These are phyloP conservation scores for Clusia tigrina DNA, from an alignment of 2,888 invertebrate species.

Conservation along the genomic window DNA sequence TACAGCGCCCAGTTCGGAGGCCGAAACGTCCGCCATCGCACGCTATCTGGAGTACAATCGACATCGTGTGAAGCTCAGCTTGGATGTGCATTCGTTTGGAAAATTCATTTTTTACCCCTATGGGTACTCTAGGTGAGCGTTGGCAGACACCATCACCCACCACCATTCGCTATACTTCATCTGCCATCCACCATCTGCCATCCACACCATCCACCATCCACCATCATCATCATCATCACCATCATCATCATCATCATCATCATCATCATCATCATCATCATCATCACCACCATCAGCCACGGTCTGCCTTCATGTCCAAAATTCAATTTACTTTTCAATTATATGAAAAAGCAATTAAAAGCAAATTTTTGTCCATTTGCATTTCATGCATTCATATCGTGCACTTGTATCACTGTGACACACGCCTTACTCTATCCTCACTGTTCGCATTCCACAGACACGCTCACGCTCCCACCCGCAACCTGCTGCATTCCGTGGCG, in stretches of 20 bases:
- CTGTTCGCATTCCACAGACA: constrained; percentile 43
- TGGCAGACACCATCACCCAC: neutral
- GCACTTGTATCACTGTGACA: neutral
- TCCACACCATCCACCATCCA: neutral
- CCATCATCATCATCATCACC: neutral
- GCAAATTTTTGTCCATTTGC: constrained; percentile 39
- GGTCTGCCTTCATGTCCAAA: constrained; percentile 16
- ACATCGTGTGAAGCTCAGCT: constrained; percentile 59
- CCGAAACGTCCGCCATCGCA: constrained; percentile 59
- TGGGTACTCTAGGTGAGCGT: constrained; percentile 59
- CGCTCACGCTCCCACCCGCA: constrained; percentile 56
- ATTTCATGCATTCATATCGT: neutral
- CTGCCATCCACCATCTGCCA: constrained; percentile 11
- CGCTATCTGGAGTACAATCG: constrained; percentile 60
- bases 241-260: too few relatives aligned
- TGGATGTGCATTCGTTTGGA: constrained; percentile 64
- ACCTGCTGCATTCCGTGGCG: constrained; percentile 58
- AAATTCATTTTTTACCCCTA: constrained; percentile 64
- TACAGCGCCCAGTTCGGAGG: constrained; percentile 56
- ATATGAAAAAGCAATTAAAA: constrained; percentile 54
- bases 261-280: too few relatives aligned
- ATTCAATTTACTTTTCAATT: constrained; percentile 57
- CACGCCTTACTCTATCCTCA: constrained; percentile 22
- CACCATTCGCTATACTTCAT: constrained; percentile 8
- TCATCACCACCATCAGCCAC: neutral